Base-by-base conservation (phyloP, 2,888 invertebrate genomes). In the Tineola bisselliella region DNA sequence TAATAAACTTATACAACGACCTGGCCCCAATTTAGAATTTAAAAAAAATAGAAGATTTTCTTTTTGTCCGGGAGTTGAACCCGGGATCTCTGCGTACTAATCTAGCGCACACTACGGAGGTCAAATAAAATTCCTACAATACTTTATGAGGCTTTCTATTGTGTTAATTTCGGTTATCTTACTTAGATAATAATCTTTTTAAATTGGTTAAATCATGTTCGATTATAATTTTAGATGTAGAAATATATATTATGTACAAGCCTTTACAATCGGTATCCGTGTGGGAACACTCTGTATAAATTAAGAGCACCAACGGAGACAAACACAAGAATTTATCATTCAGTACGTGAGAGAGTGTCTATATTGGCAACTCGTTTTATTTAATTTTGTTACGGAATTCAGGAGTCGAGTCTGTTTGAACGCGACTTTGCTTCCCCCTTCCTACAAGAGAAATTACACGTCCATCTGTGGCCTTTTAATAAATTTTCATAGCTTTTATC, bases 321-420 rank as follows among this genome's bases (percentile, higher is more conserved):
- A 81, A 79, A 77, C 80, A 73, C 75, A 72, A 70, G 75, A 79
- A 81, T 82, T 75, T 80, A 81, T 81, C 74, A 77, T 70, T 66
- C 66, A 65, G 70, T 70, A 71, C 75, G 74, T 73, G 76, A 66
- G 66, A 48, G 58, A 48, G 58, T 60, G 64, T 18, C 64, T 61
- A 64, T 70, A 70, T 70, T 69, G 70, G 62, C 48, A 52, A 62
- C 60, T 62, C 60, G 18, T 44, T 44, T 59, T 62, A 64, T 65
- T 65, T 65, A 64, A 65, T 62, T 62, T 61, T 48, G 48, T 48
- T 48, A 17, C 48, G n/a, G 38, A 12, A 38, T 38, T 38, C 38
- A 38, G n/a, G 11, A 38, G 10, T 38, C 10, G 10, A 12, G 38
- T 12, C 10, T n/a, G 38, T 38, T 38, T 38, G 38, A 6, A 38